phyloP scores from a whole-genome alignment of 2,888 invertebrate genomes.

The Cheilosia urbana region DNA sequence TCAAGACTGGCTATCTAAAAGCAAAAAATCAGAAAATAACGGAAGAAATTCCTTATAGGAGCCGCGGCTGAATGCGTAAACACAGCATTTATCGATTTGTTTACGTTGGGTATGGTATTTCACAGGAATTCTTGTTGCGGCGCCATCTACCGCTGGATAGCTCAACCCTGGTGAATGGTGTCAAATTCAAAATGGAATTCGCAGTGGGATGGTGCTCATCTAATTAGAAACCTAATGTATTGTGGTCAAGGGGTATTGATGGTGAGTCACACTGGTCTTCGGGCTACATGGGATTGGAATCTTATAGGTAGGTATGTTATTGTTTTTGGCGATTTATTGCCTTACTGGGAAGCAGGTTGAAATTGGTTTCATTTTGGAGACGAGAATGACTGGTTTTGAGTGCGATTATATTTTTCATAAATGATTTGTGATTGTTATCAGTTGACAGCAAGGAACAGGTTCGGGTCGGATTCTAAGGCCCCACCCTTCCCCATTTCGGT shows the following conservation, averaged over 20 bases:
- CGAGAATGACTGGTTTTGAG: neutral
- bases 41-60: conserved; percentile 2
- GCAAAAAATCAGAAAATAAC: neutral
- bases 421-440: neutral
- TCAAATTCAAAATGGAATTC: conserved; percentile 40
- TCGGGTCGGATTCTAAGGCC: no score
- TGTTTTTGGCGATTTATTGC: neutral
- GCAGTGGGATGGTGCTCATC: conserved; percentile 15
- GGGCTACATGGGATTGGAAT: neutral
- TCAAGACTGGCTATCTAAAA: conserved; percentile 1
- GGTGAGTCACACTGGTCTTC: conserved; percentile 7
- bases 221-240: conserved; percentile 46
- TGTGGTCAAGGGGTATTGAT: neutral
- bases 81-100: neutral
- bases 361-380: neutral
- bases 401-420: neutral
- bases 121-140: conserved; percentile 15
- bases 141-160: conserved; percentile 61
- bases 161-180: conserved; percentile 39
- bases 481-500: no score
- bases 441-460: no score
- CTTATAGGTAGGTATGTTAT: neutral
- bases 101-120: conserved; percentile 1
- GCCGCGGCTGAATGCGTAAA: conserved; percentile 1
- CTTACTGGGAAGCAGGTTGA: conserved; percentile 10